Evolutionary conservation across 2,113 vertebrate genomes (phyloP).

Genomic region (Uria lomvia): DNA sequence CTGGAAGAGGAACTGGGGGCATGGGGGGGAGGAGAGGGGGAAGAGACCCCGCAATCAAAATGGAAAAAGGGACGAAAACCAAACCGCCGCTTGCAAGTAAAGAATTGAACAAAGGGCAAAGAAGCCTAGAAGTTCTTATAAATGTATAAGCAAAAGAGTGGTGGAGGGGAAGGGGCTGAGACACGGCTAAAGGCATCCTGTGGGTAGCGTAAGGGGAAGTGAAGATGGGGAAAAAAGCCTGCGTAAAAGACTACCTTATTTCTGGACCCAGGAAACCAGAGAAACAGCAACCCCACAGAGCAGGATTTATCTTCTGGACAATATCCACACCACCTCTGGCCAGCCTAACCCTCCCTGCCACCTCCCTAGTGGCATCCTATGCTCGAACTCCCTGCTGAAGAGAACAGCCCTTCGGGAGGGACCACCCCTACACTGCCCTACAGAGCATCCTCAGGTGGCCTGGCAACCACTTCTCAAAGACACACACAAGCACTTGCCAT

Average conservation of each 20-base stretch:
- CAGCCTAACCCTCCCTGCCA: not conserved
- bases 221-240: not conserved
- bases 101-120: not conserved
- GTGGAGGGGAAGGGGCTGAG: not conserved
- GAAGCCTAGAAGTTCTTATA: not conserved
- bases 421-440: not conserved
- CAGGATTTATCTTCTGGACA: not conserved
- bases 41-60: not conserved
- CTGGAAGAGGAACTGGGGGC: not conserved
- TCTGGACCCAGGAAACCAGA: not conserved
- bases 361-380: not conserved
- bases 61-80: not conserved
- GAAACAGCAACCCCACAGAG: not conserved
- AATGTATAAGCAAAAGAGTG: not conserved
- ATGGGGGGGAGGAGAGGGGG: rapidly evolving
- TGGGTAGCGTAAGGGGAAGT: not conserved
- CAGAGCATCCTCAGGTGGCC: not conserved
- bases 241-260: not conserved
- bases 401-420: not conserved
- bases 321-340: not conserved
- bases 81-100: not conserved
- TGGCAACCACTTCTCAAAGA: not conserved
- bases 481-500: rapidly evolving
- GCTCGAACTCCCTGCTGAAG: not conserved
- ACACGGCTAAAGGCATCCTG: not conserved